phyloP scores from a whole-genome alignment of 2,888 invertebrate species.

The Shargacucullia verbasci region DNA sequence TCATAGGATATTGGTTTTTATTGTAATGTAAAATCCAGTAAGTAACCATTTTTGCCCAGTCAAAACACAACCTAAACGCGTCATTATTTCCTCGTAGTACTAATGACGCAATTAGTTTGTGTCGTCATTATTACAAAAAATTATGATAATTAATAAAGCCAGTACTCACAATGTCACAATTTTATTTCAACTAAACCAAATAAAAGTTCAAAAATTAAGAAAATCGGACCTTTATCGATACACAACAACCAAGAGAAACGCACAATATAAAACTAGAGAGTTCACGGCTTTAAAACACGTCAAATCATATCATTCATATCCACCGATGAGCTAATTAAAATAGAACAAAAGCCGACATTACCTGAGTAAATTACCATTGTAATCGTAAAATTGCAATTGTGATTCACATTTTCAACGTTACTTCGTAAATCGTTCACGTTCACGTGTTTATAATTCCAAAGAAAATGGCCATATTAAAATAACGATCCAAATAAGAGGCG shows the following conservation, averaged over 20 bases:
- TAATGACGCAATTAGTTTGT: too few relatives aligned
- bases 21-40: too few relatives aligned
- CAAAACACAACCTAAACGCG: background rate
- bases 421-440: slow-evolving; percentile 24
- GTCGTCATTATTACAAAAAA: too few relatives aligned
- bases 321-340: slow-evolving; percentile 46
- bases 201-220: slow-evolving; percentile 12
- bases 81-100: background rate
- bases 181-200: slow-evolving; percentile 34
- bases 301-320: slow-evolving; percentile 24
- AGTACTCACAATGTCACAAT: slow-evolving; percentile 43
- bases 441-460: slow-evolving; percentile 30
- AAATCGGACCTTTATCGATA: background rate
- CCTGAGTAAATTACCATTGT: slow-evolving; percentile 52
- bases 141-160: slow-evolving; percentile 6
- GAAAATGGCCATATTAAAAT: slow-evolving; percentile 16
- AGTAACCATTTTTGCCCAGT: too few relatives aligned
- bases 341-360: slow-evolving; percentile 55
- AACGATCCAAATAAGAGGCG: slow-evolving; percentile 30
- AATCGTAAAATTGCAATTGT: slow-evolving; percentile 39
- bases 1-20: too few relatives aligned
- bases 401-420: slow-evolving; percentile 12
- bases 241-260: slow-evolving; percentile 22
- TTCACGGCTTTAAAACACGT: slow-evolving; percentile 26
- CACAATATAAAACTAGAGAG: slow-evolving; percentile 29